Evolutionary conservation across 1,140 invertebrate species (phyloP).

Genomic region (Heliconius hermathena): DNA sequence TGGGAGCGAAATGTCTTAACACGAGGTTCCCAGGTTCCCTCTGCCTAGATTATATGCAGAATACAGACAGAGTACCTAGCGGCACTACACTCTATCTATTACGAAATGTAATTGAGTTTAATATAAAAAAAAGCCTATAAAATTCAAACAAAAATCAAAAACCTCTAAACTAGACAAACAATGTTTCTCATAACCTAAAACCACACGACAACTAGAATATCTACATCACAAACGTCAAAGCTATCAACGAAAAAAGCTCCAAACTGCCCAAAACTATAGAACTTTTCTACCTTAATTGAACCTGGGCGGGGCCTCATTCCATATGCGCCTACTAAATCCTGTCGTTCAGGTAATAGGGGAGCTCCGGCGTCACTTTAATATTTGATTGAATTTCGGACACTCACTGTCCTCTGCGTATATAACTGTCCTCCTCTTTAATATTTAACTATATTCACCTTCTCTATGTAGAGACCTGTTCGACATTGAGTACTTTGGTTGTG

Average conservation of each 20-base stretch:
- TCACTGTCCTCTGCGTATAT: not conserved
- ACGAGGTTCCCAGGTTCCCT: too few species aligned
- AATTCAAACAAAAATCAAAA: not conserved
- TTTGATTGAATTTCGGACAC: constrained; percentile 71
- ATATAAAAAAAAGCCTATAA: too few species aligned
- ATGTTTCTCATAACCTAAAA: not conserved
- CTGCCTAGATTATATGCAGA: too few species aligned
- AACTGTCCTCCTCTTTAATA: constrained; percentile 21
- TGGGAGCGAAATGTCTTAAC: too few species aligned
- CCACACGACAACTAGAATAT: not conserved
- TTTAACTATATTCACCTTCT: constrained; percentile 5
- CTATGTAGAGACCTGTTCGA: not conserved
- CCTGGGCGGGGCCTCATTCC: constrained; percentile 57
- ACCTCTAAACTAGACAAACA: not conserved
- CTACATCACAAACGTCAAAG: not conserved
- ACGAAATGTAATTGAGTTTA: too few species aligned
- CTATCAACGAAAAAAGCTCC: not conserved
- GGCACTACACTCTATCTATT: too few species aligned
- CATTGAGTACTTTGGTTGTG: not conserved
- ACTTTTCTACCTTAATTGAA: constrained; percentile 52
- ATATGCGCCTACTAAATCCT: constrained; percentile 59
- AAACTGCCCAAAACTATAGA: constrained; percentile 35
- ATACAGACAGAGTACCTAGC: too few species aligned
- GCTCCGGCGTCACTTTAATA: constrained; percentile 69
- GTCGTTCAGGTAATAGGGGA: constrained; percentile 45